Percentiles rank a stretch among this genome's conserved stretches.
These are phyloP conservation scores for Hyalella azteca DNA, from an alignment of 2,888 invertebrate genomes.

Conservation along the genomic window DNA sequence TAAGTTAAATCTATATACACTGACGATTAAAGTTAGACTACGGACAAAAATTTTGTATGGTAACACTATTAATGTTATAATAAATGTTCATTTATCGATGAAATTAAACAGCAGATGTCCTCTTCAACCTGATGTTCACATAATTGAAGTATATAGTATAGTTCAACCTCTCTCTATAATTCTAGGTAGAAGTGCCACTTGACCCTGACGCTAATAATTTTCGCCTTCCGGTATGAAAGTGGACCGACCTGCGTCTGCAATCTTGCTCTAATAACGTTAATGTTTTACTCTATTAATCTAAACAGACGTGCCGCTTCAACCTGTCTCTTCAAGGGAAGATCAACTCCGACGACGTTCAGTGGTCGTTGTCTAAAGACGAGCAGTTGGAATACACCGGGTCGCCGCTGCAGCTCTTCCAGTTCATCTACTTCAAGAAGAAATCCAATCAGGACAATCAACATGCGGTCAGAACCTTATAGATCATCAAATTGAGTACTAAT, in stretches of 20 bases:
- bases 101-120: neutral
- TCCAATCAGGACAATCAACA: neutral
- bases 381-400: neutral
- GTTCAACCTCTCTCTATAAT: neutral
- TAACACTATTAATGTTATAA: too few species aligned
- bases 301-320: slow-evolving; percentile 36
- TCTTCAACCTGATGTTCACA: neutral
- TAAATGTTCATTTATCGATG: too few species aligned
- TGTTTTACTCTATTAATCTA: neutral
- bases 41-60: too few species aligned
- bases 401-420: slow-evolving; percentile 2
- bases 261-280: neutral
- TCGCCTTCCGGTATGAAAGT: too few species aligned
- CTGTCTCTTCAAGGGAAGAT: slow-evolving; percentile 3
- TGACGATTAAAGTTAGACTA: too few species aligned
- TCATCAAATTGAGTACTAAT: neutral
- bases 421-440: neutral
- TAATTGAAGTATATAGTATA: neutral
- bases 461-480: neutral
- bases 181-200: neutral
- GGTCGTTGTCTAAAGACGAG: neutral
- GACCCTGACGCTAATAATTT: neutral
- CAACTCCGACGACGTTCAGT: neutral
- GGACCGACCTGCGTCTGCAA: too few species aligned
- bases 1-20: too few species aligned